Conservation (phyloP, 2,113 vertebrate species). For the Crotophaga sulcirostris region DNA sequence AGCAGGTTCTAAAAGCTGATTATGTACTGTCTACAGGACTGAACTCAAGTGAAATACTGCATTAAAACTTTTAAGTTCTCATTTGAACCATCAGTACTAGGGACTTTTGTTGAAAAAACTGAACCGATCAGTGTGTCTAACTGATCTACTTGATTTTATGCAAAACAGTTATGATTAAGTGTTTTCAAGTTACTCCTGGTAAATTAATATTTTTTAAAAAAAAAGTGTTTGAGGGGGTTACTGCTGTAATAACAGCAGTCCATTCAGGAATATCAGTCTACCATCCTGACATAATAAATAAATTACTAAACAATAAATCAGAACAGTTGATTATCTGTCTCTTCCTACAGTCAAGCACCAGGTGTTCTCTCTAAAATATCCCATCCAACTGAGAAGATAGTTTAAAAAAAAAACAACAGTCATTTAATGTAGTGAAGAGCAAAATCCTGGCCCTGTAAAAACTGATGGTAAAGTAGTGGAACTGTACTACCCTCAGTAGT, state of each 20-base stretch:
- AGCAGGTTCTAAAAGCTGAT: neutral
- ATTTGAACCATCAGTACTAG: neutral
- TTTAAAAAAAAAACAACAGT: neutral
- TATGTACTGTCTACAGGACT: neutral
- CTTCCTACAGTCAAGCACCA: neutral
- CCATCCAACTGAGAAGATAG: neutral
- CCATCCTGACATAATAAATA: neutral
- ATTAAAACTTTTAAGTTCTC: neutral
- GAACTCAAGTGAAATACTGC: neutral
- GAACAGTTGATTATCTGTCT: neutral
- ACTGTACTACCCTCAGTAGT: neutral
- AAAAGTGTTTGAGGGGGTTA: no score
- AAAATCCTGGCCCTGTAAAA: neutral
- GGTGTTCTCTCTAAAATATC: neutral
- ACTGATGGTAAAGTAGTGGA: neutral
- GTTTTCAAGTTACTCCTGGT: neutral
- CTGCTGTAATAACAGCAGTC: neutral
- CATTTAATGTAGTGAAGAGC: neutral
- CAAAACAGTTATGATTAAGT: neutral
- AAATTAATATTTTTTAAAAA: neutral
- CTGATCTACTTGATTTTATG: neutral
- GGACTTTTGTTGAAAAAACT: neutral
- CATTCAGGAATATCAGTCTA: neutral
- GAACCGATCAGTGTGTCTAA: neutral
- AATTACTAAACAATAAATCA: neutral